These are phyloP conservation scores for Chymomyza fuscimana DNA, from an alignment of 2,888 invertebrate genomes.

Conservation along the genomic window DNA sequence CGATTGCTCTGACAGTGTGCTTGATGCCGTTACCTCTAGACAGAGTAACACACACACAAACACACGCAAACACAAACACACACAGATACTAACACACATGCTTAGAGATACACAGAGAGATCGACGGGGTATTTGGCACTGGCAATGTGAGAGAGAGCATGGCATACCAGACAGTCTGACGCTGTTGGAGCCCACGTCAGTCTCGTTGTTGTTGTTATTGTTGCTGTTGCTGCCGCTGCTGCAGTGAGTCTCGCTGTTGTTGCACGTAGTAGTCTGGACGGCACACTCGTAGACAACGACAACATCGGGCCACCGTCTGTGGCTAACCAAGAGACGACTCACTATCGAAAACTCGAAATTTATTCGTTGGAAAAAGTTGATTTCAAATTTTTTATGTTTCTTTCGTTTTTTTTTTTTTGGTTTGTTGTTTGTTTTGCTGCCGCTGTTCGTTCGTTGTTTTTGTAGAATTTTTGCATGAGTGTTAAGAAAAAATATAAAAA, in stretches of 20 bases:
- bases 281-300: constrained; percentile 27
- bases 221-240: constrained; percentile 17
- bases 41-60: constrained; percentile 31
- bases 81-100: constrained; percentile 18
- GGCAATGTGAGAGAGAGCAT: constrained; percentile 31
- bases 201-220: constrained; percentile 13
- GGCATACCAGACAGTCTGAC: constrained; percentile 79
- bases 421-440: constrained; percentile 11
- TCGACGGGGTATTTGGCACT: constrained; percentile 25
- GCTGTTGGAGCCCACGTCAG: constrained; percentile 78
- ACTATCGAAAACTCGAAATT: constrained; percentile 75
- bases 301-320: constrained; percentile 64
- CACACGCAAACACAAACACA: constrained; percentile 26
- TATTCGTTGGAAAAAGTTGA: constrained; percentile 74
- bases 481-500: constrained; percentile 33
- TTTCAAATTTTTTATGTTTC: constrained; percentile 45
- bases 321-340: constrained; percentile 60
- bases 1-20: constrained; percentile 42
- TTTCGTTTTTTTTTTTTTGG: constrained; percentile 21
- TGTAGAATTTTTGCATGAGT: constrained; percentile 21
- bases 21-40: constrained; percentile 37
- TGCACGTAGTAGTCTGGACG: constrained; percentile 61
- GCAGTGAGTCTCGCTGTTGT: constrained; percentile 23
- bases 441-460: constrained; percentile 36
- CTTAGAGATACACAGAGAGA: constrained; percentile 7